Percentiles rank a stretch among this genome's conserved stretches.
Conservation (phyloP, 2,113 vertebrate genomes). For the Nyctibius bracteatus region DNA sequence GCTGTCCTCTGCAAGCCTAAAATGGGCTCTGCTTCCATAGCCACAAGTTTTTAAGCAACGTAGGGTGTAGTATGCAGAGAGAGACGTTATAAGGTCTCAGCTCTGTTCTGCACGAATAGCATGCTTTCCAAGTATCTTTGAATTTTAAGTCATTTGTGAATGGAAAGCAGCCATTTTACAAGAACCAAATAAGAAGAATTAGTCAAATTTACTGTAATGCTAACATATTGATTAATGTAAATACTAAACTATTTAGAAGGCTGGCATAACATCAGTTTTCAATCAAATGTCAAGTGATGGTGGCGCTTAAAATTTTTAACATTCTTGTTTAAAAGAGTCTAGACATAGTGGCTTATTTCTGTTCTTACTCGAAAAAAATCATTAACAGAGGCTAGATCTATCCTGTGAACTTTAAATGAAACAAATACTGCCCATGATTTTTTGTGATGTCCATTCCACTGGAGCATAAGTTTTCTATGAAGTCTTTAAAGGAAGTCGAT, state of each 20-base stretch:
- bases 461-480: not conserved
- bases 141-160: not conserved
- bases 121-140: not conserved
- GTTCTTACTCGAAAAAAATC: not conserved
- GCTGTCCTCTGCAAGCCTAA: not conserved
- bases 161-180: not conserved
- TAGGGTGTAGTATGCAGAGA: not conserved
- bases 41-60: not conserved
- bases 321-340: not conserved
- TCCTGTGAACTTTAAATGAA: not conserved
- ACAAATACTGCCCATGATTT: not conserved
- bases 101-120: not conserved
- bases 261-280: not conserved
- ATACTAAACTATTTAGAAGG: not conserved
- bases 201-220: not conserved
- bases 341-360: not conserved
- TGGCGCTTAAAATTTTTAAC: not conserved
- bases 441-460: not conserved
- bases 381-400: not conserved
- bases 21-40: not conserved
- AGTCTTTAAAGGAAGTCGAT: not conserved
- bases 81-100: not conserved
- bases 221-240: not conserved
- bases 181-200: not conserved
- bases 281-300: not conserved